phyloP scores from a whole-genome alignment of 2,888 invertebrate genomes.

The Lamellibrachia columna region DNA sequence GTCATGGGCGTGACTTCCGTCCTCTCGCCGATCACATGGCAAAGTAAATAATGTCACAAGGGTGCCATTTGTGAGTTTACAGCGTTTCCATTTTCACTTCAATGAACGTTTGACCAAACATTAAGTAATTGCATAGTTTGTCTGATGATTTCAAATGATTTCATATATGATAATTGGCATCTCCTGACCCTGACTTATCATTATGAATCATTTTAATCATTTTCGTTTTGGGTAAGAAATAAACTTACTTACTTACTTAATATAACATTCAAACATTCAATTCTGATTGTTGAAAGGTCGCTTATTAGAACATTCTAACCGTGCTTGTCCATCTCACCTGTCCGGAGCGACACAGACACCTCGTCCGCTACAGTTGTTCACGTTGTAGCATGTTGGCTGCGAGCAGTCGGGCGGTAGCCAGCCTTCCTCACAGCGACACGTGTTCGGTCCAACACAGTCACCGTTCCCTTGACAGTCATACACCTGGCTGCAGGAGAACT shows the following conservation, averaged over 20 bases:
- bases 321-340: conserved; percentile 18
- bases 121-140: too few species aligned
- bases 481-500: conserved; percentile 32
- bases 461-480: conserved; percentile 43
- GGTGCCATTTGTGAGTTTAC: too few species aligned
- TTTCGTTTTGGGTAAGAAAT: too few species aligned
- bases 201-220: too few species aligned
- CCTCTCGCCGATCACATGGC: too few species aligned
- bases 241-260: neutral
- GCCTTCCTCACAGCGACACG: conserved; percentile 41
- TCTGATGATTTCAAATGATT: too few species aligned
- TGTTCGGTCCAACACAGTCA: conserved; percentile 42
- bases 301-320: neutral
- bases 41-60: too few species aligned
- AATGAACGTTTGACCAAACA: too few species aligned
- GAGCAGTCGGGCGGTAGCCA: conserved; percentile 40
- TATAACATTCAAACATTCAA: neutral
- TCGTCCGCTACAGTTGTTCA: conserved; percentile 30
- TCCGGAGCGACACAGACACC: conserved; percentile 34
- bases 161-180: too few species aligned
- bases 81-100: too few species aligned
- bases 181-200: too few species aligned
- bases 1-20: too few species aligned
- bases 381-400: conserved; percentile 36
- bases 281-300: neutral